Base-by-base conservation (phyloP, 2,113 vertebrate genomes). In the Tylochromis polylepis region DNA sequence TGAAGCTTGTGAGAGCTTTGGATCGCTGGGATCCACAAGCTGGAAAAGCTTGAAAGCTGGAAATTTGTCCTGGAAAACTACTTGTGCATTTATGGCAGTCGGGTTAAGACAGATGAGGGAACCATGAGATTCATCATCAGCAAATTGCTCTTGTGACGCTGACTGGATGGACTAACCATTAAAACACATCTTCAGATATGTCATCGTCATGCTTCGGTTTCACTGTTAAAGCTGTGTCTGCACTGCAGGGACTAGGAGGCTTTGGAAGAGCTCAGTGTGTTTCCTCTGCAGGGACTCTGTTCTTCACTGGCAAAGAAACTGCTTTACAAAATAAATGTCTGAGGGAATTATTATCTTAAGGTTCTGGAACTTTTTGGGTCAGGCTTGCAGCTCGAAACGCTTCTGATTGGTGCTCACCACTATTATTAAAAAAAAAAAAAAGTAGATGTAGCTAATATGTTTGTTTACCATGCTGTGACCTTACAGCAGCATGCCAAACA, bases 341-440 rank as follows among this genome's bases (percentile, higher is more conserved):
- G 41, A 49, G 38, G 14, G 38, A 24, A 70, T 70, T 65, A 36
- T 65, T n/a, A 65, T 67, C 20, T 41, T 41, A 67, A 41, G 20
- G 36, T 15, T 65, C 20, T 22, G 62, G 62, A 67, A 41, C 62
- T 9, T 41, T 70, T 43, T 41, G 4, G 62, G 36, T 70, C 36
- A 41, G 36, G 0, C 7, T 70, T 70, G 65, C 12, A 70, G n/a
- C 65, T 24, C 5, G 0, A 70, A 70, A 0, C 8, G 5, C n/a
- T 70, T 7, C 36, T 6, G n/a, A 70, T 0, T 70, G 36, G 65
- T 24, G 4, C 20, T 22, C 62, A 4, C 36, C 36, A 10, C 36
- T 15, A 70, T 70, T 24, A 24, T 70, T 70, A 41, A 70, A 43
- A 67, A 67, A 2, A 5, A 41, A 38, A 53, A 59, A 67, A 0